These are phyloP conservation scores for Uropsilus gracilis DNA, from an alignment of 2,113 vertebrate species.

Conservation along the genomic window DNA sequence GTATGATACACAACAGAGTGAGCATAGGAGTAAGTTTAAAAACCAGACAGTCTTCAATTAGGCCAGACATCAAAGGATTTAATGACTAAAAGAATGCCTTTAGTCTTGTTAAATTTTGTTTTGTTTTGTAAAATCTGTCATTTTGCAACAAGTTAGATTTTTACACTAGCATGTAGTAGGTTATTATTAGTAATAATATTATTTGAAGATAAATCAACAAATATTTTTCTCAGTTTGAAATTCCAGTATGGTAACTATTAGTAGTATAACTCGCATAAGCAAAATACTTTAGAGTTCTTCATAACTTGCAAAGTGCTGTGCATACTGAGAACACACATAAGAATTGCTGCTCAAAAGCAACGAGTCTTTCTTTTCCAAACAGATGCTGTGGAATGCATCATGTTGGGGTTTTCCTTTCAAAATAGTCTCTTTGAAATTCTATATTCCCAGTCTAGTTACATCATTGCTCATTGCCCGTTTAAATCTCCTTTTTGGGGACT, in stretches of 20 bases:
- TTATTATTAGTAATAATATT: not conserved
- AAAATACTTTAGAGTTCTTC: not conserved
- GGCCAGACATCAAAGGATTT: not conserved
- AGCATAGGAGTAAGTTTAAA: not conserved
- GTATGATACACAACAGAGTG: not conserved
- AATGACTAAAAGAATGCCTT: conserved; percentile 23
- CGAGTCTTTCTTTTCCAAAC: not conserved
- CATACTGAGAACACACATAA: conserved; percentile 22
- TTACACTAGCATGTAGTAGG: not conserved
- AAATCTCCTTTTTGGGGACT: not conserved
- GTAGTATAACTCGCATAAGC: not conserved
- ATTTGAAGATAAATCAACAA: conserved; percentile 43
- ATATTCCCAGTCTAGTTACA: not conserved
- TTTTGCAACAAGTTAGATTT: conserved; percentile 29
- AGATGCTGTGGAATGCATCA: not conserved
- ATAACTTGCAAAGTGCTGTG: conserved; percentile 11
- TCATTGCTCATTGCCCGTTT: not conserved
- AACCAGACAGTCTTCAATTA: not conserved
- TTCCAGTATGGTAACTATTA: conserved; percentile 2
- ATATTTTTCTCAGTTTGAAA: conserved; percentile 12
- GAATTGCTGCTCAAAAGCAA: not conserved
- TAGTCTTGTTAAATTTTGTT: conserved; percentile 34
- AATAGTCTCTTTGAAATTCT: conserved; percentile 45
- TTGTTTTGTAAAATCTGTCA: conserved; percentile 42
- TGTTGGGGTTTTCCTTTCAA: not conserved